Percentiles rank a stretch among this genome's conserved stretches.
Evolutionary conservation across 2,888 invertebrate genomes (phyloP).

Genomic region (Cosmia pyralina): DNA sequence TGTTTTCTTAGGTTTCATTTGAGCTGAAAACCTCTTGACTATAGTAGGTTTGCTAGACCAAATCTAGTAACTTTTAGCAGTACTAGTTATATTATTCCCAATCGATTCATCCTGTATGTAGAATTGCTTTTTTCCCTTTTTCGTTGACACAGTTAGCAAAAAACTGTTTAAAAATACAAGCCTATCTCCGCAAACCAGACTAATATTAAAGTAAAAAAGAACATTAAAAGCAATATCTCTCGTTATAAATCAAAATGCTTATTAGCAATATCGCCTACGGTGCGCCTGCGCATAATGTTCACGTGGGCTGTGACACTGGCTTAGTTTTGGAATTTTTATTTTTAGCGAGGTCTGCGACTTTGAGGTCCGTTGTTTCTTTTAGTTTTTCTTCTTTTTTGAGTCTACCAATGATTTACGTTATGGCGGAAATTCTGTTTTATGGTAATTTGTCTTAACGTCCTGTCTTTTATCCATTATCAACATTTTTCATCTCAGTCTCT

Average conservation of each 20-base stretch:
- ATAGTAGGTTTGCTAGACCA: background rate
- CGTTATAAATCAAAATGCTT: conserved; percentile 67
- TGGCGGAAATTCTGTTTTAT: background rate
- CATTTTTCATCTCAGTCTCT: background rate
- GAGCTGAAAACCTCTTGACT: background rate
- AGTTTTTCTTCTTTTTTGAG: conserved; percentile 7
- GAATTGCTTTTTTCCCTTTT: background rate
- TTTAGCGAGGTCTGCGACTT: conserved; percentile 46
- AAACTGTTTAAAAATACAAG: conserved; percentile 44
- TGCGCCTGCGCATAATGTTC: conserved; percentile 48
- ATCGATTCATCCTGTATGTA: background rate
- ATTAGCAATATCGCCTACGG: conserved; percentile 70
- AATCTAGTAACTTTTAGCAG: background rate
- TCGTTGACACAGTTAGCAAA: conserved; percentile 13
- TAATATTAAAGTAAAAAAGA: conserved; percentile 53
- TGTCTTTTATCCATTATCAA: background rate
- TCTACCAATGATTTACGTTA: background rate
- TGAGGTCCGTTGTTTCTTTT: conserved; percentile 18
- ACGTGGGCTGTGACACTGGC: conserved; percentile 61
- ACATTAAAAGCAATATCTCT: conserved; percentile 58
- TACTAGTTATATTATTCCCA: background rate
- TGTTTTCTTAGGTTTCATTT: background rate
- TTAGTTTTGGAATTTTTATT: conserved; percentile 47
- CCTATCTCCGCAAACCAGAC: conserved; percentile 33
- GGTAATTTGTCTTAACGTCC: background rate